These are phyloP conservation scores for Harpalus rufipes DNA, from an alignment of 2,888 invertebrate species.

Conservation along the genomic window DNA sequence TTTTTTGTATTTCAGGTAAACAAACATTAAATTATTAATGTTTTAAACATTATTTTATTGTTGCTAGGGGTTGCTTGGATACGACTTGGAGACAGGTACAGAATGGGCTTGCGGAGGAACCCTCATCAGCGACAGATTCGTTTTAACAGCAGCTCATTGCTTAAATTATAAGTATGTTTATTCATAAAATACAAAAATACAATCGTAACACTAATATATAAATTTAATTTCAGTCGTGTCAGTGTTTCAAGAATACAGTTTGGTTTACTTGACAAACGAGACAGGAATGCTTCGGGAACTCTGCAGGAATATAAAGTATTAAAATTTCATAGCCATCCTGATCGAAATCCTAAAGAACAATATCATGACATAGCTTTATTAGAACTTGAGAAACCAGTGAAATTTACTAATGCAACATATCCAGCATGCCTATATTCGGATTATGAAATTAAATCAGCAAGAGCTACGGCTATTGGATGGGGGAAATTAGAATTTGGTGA, in stretches of 20 bases:
- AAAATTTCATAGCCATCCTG: conserved; percentile 78
- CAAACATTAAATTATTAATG: too few species aligned
- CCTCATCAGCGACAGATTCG: conserved; percentile 4
- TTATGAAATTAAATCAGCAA: conserved; percentile 66
- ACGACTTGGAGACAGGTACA: neutral
- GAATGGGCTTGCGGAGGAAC: conserved; percentile 12
- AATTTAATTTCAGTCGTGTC: conserved; percentile 5
- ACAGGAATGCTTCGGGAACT: neutral
- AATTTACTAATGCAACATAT: conserved; percentile 79
- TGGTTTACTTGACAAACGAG: conserved; percentile 1
- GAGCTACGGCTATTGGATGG: conserved; percentile 77
- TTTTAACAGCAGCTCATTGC: conserved; percentile 20
- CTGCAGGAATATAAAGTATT: conserved; percentile 69
- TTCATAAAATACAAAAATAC: neutral
- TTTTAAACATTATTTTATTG: neutral
- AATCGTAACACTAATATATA: neutral
- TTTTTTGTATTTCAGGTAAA: too few species aligned
- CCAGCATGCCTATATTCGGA: conserved; percentile 81
- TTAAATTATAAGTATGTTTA: neutral
- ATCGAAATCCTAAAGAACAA: conserved; percentile 79
- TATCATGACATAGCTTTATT: conserved; percentile 85
- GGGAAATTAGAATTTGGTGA: conserved; percentile 70
- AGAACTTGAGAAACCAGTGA: conserved; percentile 78
- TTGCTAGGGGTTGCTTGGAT: conserved; percentile 1
- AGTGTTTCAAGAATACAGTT: neutral